A percentile compares a stretch with the other conserved stretches of the same genome.
Conservation (phyloP, 2,113 vertebrate species). For the Gobiocypris rarus region DNA sequence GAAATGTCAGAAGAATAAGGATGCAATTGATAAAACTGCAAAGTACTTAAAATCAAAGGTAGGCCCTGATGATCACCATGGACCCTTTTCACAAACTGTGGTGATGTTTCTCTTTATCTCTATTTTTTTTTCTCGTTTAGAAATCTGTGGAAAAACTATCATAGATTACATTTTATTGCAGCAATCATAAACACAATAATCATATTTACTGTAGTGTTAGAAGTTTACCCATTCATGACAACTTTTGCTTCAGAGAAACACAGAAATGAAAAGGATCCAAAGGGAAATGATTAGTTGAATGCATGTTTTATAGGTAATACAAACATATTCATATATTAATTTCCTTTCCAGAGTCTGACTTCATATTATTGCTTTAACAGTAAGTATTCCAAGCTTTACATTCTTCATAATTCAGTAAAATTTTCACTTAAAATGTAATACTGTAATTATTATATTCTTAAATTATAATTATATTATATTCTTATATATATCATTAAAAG, state of each 20-base stretch:
- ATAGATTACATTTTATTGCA: not conserved
- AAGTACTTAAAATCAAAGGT: not conserved
- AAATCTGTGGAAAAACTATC: not conserved
- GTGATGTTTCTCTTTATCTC: not conserved
- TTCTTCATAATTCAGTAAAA: not conserved
- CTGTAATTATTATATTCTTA: no score
- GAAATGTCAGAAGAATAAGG: not conserved
- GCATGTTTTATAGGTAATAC: not conserved
- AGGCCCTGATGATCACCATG: not conserved
- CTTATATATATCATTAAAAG: not conserved
- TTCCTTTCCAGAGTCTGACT: not conserved
- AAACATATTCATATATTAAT: not conserved
- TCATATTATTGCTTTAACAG: not conserved
- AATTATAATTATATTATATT: not conserved
- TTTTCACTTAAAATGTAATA: not conserved
- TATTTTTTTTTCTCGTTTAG: not conserved
- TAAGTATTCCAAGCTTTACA: conserved; percentile 1
- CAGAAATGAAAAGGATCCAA: not conserved
- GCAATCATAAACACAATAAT: not conserved
- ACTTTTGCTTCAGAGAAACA: not conserved
- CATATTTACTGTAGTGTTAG: not conserved
- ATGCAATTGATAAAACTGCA: accelerated
- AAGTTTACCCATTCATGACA: not conserved
- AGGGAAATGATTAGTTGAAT: not conserved
- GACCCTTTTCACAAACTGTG: no score